Base-by-base conservation (phyloP, 2,888 invertebrate species). In the Beris chalybata region DNA sequence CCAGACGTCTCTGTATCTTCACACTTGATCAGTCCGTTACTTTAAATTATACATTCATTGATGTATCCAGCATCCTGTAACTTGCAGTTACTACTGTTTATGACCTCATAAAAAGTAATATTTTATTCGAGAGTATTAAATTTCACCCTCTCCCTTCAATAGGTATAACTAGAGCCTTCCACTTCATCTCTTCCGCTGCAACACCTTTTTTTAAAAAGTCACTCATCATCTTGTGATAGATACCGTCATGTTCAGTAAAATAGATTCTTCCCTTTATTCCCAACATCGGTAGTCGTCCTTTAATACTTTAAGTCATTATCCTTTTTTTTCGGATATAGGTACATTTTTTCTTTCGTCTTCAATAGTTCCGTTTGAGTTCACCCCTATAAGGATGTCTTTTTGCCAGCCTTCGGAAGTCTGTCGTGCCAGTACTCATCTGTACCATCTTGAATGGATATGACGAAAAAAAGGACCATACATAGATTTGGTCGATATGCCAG, bases 201-300 rank as follows among this genome's bases (percentile, higher is more conserved):
- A 59, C 58, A 59, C 58, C 58, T 59, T 57, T 59, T n/a, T 30
- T 59, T n/a, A 29, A 59, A 48, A 59, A 59, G 47, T 59, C 58
- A 59, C 13, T 11, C 29, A 48, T 59, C 29, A 58, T 47, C 48
- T 12, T 32, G 22, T 32, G 32, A 38, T 29, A 6, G 38, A 38
- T 38, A 38, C 38, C 38, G 5, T 38, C 9, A 38, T 38, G 38
- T 38, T 9, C 38, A 1, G 9, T 9, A 9, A 38, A 38, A 38
- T 38, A 38, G 7, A 38, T 38, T 38, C 9, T 38, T 38, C 38
- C 38, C 38, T 38, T 38, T 38, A 38, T 38, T 38, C 9, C 38
- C 38, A 38, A 38, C 38, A 38, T 5, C 38, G 3, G 11, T 11
- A 47, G 58, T 59, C 29, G 45, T 47, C 48, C 30, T 50, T n/a